phyloP scores from a whole-genome alignment of 1,140 invertebrate species.

The Drosophila littoralis region DNA sequence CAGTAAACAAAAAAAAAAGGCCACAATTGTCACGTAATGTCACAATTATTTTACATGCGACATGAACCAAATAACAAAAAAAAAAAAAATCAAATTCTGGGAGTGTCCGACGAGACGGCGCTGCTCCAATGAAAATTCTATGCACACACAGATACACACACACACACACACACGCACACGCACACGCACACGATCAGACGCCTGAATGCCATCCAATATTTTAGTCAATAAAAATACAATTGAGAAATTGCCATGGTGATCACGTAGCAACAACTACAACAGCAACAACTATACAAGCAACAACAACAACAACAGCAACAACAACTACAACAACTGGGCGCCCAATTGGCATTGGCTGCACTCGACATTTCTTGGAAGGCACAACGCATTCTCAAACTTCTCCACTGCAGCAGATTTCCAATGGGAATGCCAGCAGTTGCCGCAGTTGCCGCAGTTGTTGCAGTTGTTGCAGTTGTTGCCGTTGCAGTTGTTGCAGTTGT shows the following conservation, averaged over 20 bases:
- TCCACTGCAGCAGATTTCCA: constrained; percentile 18
- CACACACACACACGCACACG: constrained; percentile 18
- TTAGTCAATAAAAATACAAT: constrained; percentile 76
- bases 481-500: constrained; percentile 14
- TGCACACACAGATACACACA: constrained; percentile 42
- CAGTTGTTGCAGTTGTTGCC: constrained; percentile 8
- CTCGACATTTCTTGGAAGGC: constrained; percentile 49
- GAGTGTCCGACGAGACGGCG: constrained; percentile 61
- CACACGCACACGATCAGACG: constrained; percentile 37
- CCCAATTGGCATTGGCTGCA: constrained; percentile 55
- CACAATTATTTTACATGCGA: constrained; percentile 61
- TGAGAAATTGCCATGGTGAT: constrained; percentile 75
- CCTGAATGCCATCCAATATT: constrained; percentile 67
- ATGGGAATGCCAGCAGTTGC: constrained; percentile 23
- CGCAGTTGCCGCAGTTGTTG: constrained; percentile 9
- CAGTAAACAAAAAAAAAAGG: constrained; percentile 31
- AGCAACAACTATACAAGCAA: constrained; percentile 16
- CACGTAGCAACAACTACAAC: constrained; percentile 61
- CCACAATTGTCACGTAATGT: constrained; percentile 53
- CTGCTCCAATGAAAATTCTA: constrained; percentile 67
- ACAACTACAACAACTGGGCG: constrained; percentile 20
- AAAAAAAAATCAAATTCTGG: constrained; percentile 46
- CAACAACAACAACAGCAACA: not conserved
- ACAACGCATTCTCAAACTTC: constrained; percentile 16
- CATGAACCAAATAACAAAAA: constrained; percentile 67